These are phyloP conservation scores for Daphoenositta chrysoptera DNA, from an alignment of 2,113 vertebrate genomes.

Conservation along the genomic window DNA sequence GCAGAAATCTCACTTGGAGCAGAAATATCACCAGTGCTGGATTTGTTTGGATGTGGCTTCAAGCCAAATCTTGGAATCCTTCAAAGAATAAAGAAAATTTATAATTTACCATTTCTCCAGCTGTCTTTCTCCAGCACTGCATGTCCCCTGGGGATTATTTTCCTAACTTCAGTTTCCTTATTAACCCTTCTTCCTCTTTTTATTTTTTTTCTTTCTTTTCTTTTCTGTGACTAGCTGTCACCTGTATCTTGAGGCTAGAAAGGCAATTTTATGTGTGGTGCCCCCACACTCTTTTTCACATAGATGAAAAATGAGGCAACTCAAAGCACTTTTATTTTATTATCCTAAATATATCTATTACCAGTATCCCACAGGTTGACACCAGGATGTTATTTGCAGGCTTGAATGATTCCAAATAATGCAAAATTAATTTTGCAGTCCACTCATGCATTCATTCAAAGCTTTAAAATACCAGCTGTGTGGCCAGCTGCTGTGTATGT, in stretches of 20 bases:
- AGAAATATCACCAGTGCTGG: neutral
- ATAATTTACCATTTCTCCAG: neutral
- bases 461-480: neutral
- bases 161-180: neutral
- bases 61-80: neutral
- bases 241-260: neutral
- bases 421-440: neutral
- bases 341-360: neutral
- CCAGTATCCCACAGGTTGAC: neutral
- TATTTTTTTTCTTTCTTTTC: neutral
- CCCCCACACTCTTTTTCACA: neutral
- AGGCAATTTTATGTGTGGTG: neutral
- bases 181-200: neutral
- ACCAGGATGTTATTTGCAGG: neutral
- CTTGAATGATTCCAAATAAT: neutral
- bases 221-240: accelerated
- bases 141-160: neutral
- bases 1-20: neutral
- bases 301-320: neutral
- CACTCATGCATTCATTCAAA: neutral
- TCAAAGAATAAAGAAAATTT: neutral
- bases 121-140: neutral
- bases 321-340: neutral
- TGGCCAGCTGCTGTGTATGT: neutral
- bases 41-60: neutral